Evolutionary conservation across 2,888 invertebrate genomes (phyloP).

Genomic region (Cataglyphis cursor): DNA sequence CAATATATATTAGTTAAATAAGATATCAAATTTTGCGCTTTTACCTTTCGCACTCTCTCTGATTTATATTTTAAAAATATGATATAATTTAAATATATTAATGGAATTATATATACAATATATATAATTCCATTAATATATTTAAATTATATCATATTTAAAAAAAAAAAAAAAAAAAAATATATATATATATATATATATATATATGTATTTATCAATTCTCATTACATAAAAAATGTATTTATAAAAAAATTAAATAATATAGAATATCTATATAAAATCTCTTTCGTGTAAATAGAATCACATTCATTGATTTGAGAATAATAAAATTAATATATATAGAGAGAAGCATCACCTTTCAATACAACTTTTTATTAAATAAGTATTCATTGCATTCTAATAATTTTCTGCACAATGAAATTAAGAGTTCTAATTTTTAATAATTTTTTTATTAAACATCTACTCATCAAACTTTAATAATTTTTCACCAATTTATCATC

Average conservation of each 20-base stretch:
- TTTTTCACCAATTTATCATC: not conserved
- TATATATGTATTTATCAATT: slow-evolving; percentile 25
- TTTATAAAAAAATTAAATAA: slow-evolving; percentile 15
- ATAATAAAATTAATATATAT: not conserved
- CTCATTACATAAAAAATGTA: not conserved
- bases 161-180: too few species aligned
- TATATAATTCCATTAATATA: not conserved
- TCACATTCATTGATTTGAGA: not conserved
- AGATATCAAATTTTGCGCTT: slow-evolving; percentile 35
- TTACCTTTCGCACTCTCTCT: not conserved
- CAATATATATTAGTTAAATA: not conserved
- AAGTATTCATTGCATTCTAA: not conserved
- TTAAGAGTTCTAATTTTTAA: not conserved
- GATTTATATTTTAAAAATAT: slow-evolving; percentile 34
- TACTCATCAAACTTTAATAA: not conserved
- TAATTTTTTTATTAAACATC: not conserved
- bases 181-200: too few species aligned
- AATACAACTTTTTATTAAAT: slow-evolving; percentile 6
- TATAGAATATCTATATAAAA: not conserved
- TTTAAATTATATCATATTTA: too few species aligned
- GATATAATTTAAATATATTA: slow-evolving; percentile 5
- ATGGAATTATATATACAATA: not conserved
- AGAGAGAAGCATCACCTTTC: not conserved
- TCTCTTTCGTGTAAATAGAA: not conserved
- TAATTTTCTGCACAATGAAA: not conserved